phyloP scores from a whole-genome alignment of 2,113 vertebrate genomes.

The Phalacrocorax carbo region DNA sequence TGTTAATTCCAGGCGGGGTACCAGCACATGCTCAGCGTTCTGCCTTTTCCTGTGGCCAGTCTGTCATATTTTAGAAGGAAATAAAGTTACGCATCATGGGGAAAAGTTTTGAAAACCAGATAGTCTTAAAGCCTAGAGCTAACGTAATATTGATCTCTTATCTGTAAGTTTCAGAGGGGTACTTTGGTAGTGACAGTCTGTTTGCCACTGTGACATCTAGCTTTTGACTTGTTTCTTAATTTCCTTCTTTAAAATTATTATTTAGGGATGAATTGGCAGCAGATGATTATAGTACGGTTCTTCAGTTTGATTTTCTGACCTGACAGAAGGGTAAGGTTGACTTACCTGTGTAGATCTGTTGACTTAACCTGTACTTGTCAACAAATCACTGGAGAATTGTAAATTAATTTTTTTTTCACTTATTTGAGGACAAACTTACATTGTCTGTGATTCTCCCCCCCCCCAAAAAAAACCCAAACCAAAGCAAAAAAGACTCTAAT shows the following conservation, averaged over 20 bases:
- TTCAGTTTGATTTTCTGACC: not conserved
- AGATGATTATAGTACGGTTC: not conserved
- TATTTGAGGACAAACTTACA: not conserved
- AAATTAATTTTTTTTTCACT: not conserved
- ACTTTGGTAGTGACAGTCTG: not conserved
- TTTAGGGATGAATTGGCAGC: not conserved
- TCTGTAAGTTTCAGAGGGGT: not conserved
- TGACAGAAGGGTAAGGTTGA: not conserved
- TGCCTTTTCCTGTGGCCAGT: not conserved
- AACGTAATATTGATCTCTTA: not conserved
- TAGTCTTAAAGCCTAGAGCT: not conserved
- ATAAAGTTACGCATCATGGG: not conserved
- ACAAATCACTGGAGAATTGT: not conserved
- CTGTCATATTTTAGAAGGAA: not conserved
- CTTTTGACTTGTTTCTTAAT: not conserved
- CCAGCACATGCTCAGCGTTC: not conserved
- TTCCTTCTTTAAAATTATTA: not conserved
- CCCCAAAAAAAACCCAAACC: no score
- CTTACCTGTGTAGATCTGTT: not conserved
- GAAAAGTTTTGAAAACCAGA: not conserved
- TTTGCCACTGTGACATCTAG: not conserved
- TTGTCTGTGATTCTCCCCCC: not conserved
- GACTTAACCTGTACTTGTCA: not conserved
- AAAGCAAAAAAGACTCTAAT: not conserved
- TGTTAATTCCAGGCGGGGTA: fast-evolving